phyloP scores from a whole-genome alignment of 2,113 vertebrate genomes.

The Nyctereutes procyonoides region DNA sequence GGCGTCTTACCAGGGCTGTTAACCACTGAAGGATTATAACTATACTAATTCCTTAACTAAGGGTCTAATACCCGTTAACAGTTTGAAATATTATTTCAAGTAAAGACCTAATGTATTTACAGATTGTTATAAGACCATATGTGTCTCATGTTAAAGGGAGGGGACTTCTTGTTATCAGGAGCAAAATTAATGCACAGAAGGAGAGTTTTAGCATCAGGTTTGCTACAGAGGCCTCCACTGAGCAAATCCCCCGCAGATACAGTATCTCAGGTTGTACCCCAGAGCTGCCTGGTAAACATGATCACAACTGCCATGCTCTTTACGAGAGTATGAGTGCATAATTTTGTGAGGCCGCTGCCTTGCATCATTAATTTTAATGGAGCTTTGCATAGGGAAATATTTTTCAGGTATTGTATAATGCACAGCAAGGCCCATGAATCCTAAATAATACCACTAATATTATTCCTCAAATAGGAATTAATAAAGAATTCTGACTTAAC shows the following conservation, averaged over 20 bases:
- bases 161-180: background rate
- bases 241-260: background rate
- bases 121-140: background rate
- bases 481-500: background rate
- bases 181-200: background rate
- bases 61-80: background rate
- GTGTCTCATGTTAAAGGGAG: conserved; percentile 8
- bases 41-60: background rate
- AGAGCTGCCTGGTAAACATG: conserved; percentile 32
- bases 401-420: conserved; percentile 64
- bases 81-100: background rate
- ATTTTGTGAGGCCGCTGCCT: conserved; percentile 73
- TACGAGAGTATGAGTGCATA: conserved; percentile 53
- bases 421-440: conserved; percentile 55
- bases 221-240: background rate
- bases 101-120: conserved; percentile 39
- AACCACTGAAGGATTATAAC: background rate
- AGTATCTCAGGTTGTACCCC: background rate
- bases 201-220: background rate
- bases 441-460: conserved; percentile 60
- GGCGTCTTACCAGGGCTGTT: background rate
- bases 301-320: conserved; percentile 52
- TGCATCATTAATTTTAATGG: conserved; percentile 77
- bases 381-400: conserved; percentile 65
- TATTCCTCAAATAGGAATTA: conserved; percentile 12